Evolutionary conservation across 2,797 vertebrate species (phyloP).

Genomic region (Nasua narica): DNA sequence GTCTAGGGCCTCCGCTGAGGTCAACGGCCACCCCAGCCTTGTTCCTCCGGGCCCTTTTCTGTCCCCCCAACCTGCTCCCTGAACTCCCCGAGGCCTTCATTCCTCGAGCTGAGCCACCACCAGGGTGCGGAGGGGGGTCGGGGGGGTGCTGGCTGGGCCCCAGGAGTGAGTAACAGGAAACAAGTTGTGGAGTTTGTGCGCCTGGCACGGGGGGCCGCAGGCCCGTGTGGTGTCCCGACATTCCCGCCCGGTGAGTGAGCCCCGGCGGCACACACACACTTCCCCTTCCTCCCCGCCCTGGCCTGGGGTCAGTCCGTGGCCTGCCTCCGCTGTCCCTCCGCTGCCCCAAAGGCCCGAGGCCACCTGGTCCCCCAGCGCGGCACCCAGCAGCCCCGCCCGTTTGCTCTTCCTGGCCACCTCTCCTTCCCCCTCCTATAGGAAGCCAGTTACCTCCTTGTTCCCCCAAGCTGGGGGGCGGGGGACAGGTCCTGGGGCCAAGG

Average conservation of each 20-base stretch:
- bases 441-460: background rate
- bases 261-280: conserved; percentile 19
- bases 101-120: conserved; percentile 34
- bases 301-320: background rate
- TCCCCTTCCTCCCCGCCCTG: conserved; percentile 60
- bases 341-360: background rate
- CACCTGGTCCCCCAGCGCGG: background rate
- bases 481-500: background rate
- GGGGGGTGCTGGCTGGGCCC: conserved; percentile 83
- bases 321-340: background rate
- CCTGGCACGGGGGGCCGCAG: conserved; percentile 64
- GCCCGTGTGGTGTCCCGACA: conserved; percentile 69
- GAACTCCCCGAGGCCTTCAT: background rate
- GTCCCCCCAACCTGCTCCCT: background rate
- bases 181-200: conserved; percentile 69
- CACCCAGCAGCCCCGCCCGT: background rate
- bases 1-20: background rate
- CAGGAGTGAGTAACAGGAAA: conserved; percentile 80
- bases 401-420: background rate
- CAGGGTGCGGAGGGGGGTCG: background rate
- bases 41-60: background rate
- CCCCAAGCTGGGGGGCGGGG: too few species aligned
- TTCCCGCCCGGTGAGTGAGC: conserved; percentile 76
- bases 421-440: too few species aligned
- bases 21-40: background rate